These are phyloP conservation scores for Glyphotaelius pellucidus DNA, from an alignment of 2,888 invertebrate species.

Conservation along the genomic window DNA sequence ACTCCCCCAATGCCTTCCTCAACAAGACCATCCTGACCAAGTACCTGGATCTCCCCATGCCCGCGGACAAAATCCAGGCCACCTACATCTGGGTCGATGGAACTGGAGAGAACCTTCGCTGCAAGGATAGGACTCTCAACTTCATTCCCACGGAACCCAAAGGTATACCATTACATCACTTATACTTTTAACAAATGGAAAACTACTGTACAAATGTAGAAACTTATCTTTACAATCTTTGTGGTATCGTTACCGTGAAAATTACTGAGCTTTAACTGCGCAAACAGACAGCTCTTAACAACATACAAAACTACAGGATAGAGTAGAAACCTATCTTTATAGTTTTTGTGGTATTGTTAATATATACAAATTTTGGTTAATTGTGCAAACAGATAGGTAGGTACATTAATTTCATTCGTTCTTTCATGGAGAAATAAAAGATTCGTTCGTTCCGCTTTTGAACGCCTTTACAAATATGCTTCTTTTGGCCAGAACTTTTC, in stretches of 20 bases:
- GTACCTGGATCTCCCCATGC: conserved; percentile 87
- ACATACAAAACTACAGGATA: not conserved
- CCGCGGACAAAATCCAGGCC: conserved; percentile 87
- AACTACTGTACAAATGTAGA: not conserved
- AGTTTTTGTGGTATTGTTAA: no score
- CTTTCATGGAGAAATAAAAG: no score
- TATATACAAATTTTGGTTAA: no score
- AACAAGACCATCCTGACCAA: conserved; percentile 85
- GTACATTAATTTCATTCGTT: no score
- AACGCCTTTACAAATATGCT: no score
- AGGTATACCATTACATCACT: conserved; percentile 74
- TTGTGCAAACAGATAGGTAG: no score
- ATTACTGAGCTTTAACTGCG: no score
- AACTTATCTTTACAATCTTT: not conserved
- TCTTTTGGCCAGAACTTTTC: no score
- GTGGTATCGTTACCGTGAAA: no score
- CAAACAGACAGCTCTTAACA: conserved; percentile 3
- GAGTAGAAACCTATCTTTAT: not conserved
- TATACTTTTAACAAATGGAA: no score
- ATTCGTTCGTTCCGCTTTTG: no score
- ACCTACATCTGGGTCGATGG: conserved; percentile 98
- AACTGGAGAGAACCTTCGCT: conserved; percentile 89
- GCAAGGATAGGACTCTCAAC: conserved; percentile 92
- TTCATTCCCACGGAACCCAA: conserved; percentile 87
- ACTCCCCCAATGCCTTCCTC: conserved; percentile 90